Conservation (phyloP, 2,113 vertebrate species). For the Corythoichthys intestinalis region DNA sequence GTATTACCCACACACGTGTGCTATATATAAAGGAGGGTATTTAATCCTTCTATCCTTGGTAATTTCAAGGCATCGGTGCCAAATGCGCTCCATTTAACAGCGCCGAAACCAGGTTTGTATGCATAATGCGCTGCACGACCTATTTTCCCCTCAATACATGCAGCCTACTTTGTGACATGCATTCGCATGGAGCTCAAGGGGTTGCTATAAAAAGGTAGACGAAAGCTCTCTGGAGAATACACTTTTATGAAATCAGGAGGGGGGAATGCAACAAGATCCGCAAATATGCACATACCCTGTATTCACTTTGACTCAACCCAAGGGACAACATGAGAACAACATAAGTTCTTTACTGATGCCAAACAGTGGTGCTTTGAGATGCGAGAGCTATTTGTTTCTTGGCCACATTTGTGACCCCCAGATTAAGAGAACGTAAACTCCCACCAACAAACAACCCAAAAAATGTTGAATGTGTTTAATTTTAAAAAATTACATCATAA, state of each 20-base stretch:
- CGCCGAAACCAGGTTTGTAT: constrained; percentile 45
- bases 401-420: too few species aligned
- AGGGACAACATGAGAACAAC: background rate
- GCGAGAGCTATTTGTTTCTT: background rate
- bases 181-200: constrained; percentile 45
- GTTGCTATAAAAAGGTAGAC: constrained; percentile 47
- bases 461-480: too few species aligned
- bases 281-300: constrained; percentile 34
- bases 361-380: background rate
- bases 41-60: constrained; percentile 64
- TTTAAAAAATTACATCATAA: too few species aligned
- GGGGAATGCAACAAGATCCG: constrained; percentile 40
- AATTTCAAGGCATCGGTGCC: constrained; percentile 47
- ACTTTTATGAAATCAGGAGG: constrained; percentile 46
- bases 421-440: too few species aligned
- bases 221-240: constrained; percentile 49
- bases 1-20: constrained; percentile 57
- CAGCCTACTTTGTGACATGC: constrained; percentile 39
- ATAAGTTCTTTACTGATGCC: background rate
- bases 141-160: constrained; percentile 44
- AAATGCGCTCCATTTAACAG: constrained; percentile 39
- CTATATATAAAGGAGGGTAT: constrained; percentile 46
- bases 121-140: constrained; percentile 56
- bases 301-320: constrained; percentile 33
- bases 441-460: too few species aligned